Base-by-base conservation (phyloP, 2,888 invertebrate species). In the Thera obeliscata region DNA sequence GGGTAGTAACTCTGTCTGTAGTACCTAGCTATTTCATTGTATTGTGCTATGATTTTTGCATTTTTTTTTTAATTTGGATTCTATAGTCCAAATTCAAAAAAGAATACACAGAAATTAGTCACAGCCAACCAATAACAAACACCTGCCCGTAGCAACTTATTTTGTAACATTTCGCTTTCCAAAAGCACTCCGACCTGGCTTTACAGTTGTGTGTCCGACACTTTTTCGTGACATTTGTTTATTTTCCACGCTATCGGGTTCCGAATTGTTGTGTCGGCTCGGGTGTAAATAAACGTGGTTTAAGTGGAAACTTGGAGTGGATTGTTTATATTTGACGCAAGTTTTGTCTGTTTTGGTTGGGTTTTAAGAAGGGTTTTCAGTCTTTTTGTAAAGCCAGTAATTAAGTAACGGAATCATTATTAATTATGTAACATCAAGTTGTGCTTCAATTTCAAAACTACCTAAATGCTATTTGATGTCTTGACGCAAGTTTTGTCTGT, bases 171-270 rank as follows among this genome's bases (percentile, higher is more conserved):
- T 46, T 46, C 9, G 59, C 69, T 65, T 65, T 66, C 49, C 62
- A 58, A 56, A 64, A 64, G 61, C 66, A 48, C 63, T 66, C 60
- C 66, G 60, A 59, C 56, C 56, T 63, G 60, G 69, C 63, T 66
- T 69, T 65, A 56, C 64, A 62, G 62, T 55, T 56, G 63, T 63
- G 72, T 80, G 82, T 81, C 80, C 73, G 80, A 78, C 77, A 79
- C 75, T 83, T 83, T 84, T 84, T 78, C 65, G 79, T 67, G 72
- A 61, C 75, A 69, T 82, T 83, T 84, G 82, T 83, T 83, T 69
- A 67, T 82, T 79, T 72, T 74, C 72, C 73, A 69, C 73, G 75
- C 79, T 79, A 82, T 79, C 76, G 74, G 76, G 74, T 81, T 78
- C 76, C 79, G 78, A 80, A 82, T 78, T 81, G 77, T 77, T 74